Evolutionary conservation across 64 coral and sea anemone genomes (phyloP).

Genomic region (Pocillopora verrucosa): DNA sequence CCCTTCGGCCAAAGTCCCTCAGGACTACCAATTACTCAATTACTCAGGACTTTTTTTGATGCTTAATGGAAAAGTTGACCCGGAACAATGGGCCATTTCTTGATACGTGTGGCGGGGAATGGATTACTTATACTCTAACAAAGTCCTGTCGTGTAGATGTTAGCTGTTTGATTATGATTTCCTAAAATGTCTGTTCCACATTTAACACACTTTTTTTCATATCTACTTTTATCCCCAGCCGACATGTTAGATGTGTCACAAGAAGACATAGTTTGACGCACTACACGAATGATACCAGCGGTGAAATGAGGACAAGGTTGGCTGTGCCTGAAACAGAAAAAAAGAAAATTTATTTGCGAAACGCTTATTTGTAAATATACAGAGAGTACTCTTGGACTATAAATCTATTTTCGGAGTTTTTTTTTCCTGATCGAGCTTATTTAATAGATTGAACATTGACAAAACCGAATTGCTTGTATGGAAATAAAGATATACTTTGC

Average conservation of each 20-base stretch:
- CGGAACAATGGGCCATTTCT: too few species aligned
- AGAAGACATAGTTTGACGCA: slow-evolving; percentile 75
- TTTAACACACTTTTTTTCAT: neutral
- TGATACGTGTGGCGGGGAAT: too few species aligned
- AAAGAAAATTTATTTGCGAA: slow-evolving; percentile 24
- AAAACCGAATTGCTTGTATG: slow-evolving; percentile 13
- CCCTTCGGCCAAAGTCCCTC: too few species aligned
- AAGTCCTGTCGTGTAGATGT: too few species aligned
- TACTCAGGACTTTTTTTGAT: too few species aligned
- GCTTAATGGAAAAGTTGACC: too few species aligned
- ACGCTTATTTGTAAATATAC: slow-evolving; percentile 35
- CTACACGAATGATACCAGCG: neutral
- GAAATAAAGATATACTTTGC: slow-evolving; percentile 31
- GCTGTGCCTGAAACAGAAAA: neutral
- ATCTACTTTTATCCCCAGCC: slow-evolving; percentile 29
- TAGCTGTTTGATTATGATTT: too few species aligned
- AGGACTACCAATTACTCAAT: too few species aligned
- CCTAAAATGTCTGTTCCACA: neutral
- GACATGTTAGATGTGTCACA: slow-evolving; percentile 76
- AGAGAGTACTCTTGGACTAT: slow-evolving; percentile 34
- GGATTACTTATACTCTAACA: too few species aligned
- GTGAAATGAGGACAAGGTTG: neutral
- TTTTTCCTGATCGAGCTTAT: slow-evolving; percentile 43
- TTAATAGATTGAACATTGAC: slow-evolving; percentile 31
- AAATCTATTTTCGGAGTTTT: slow-evolving; percentile 54